Percentiles rank a stretch among this genome's conserved stretches.
Conservation (phyloP, 2,797 vertebrate genomes). For the Pangasius djambal region DNA sequence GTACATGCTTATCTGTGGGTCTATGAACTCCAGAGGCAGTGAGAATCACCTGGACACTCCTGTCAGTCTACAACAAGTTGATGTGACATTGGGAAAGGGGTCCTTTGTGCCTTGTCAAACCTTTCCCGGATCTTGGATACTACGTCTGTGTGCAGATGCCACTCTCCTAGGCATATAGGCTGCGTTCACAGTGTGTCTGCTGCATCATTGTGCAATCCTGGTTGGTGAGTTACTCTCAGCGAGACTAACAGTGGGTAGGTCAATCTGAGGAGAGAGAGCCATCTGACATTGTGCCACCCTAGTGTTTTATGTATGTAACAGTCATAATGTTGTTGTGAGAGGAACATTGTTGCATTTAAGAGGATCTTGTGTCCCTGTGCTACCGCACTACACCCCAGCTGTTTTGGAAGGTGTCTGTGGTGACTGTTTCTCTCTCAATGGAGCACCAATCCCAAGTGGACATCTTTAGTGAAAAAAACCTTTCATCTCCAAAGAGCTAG, state of each 20-base stretch:
- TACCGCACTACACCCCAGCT: not conserved
- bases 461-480: not conserved
- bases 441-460: not conserved
- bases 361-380: not conserved
- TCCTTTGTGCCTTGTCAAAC: not conserved
- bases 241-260: not conserved
- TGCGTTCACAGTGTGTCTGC: not conserved
- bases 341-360: not conserved
- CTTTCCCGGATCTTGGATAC: not conserved
- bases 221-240: not conserved
- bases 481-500: not conserved
- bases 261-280: not conserved
- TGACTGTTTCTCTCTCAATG: not conserved
- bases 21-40: not conserved
- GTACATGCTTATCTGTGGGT: not conserved
- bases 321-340: not conserved
- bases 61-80: not conserved
- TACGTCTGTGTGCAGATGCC: not conserved
- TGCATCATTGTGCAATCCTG: not conserved
- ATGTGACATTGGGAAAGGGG: not conserved
- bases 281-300: not conserved
- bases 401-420: not conserved
- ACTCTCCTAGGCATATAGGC: not conserved
- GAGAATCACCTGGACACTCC: not conserved
- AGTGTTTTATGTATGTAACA: not conserved